Conservation (phyloP, 1,140 invertebrate species). For the Antheraea mylitta region DNA sequence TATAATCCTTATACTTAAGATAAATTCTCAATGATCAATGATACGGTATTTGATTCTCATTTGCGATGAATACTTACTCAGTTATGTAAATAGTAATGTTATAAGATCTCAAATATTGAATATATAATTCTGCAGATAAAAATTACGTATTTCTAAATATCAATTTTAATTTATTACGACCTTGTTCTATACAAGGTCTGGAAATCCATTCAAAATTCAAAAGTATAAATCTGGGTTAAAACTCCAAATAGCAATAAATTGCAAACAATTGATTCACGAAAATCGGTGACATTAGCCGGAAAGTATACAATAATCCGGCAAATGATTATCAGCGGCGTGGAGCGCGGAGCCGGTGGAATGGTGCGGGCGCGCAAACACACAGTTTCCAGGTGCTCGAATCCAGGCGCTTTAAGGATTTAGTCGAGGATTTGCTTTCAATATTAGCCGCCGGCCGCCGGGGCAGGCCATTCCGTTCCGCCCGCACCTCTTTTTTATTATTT, state of each 20-base stretch:
- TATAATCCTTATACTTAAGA: too few relatives aligned
- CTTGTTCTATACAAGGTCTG: slow-evolving; percentile 20
- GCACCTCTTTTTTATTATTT: slow-evolving; percentile 77
- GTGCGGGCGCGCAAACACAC: slow-evolving; percentile 52
- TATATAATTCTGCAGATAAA: too few relatives aligned
- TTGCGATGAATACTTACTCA: background rate
- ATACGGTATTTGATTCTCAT: background rate
- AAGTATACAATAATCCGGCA: slow-evolving; percentile 74
- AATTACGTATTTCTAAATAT: too few relatives aligned
- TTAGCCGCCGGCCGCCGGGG: slow-evolving; percentile 73
- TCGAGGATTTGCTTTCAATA: slow-evolving; percentile 80
- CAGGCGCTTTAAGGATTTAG: slow-evolving; percentile 79
- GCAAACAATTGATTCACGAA: slow-evolving; percentile 65
- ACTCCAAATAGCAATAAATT: slow-evolving; percentile 58
- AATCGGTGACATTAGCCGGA: slow-evolving; percentile 64
- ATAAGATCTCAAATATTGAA: too few relatives aligned
- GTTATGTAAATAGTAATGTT: too few relatives aligned
- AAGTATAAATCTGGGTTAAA: slow-evolving; percentile 45
- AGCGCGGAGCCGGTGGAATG: slow-evolving; percentile 31
- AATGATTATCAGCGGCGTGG: slow-evolving; percentile 66
- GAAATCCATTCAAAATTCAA: slow-evolving; percentile 47
- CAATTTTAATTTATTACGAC: too few relatives aligned
- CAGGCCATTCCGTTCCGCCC: slow-evolving; percentile 67
- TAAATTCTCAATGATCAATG: too few relatives aligned
- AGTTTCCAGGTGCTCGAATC: slow-evolving; percentile 77